A percentile compares a stretch with the other conserved stretches of the same genome.
These are phyloP conservation scores for Venturia canescens DNA, from an alignment of 1,140 invertebrate species.

Conservation along the genomic window DNA sequence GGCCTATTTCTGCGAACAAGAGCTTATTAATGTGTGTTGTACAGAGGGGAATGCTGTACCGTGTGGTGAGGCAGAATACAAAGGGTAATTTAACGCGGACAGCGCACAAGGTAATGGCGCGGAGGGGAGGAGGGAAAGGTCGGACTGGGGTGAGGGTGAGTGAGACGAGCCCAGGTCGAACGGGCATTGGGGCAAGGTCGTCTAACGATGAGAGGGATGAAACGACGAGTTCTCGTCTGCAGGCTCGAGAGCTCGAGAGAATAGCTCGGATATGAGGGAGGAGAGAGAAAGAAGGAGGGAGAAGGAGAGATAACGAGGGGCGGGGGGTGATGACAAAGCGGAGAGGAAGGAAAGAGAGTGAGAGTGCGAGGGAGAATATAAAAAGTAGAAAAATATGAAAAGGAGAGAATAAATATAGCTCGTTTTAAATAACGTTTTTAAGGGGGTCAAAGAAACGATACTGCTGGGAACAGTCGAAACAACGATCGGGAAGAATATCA, in stretches of 20 bases:
- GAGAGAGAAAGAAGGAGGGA: background rate
- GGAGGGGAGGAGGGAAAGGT: conserved; percentile 30
- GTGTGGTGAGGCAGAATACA: background rate
- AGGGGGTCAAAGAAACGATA: too few relatives aligned
- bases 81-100: conserved; percentile 30
- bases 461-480: background rate
- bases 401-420: background rate
- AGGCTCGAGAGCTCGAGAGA: conserved; percentile 12
- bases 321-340: background rate
- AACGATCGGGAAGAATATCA: background rate
- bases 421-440: too few relatives aligned
- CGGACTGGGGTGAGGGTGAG: conserved; percentile 39
- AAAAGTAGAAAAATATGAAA: background rate
- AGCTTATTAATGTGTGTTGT: background rate
- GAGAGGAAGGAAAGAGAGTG: background rate
- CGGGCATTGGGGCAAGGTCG: conserved; percentile 69
- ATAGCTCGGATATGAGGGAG: background rate
- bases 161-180: conserved; percentile 59
- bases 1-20: background rate
- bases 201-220: conserved; percentile 44
- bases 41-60: background rate
- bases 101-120: conserved; percentile 1
- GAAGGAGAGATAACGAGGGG: conserved; percentile 6
- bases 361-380: background rate
- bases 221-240: conserved; percentile 29